Evolutionary conservation across 2,797 vertebrate genomes (phyloP).

Genomic region (Squalus acanthias): DNA sequence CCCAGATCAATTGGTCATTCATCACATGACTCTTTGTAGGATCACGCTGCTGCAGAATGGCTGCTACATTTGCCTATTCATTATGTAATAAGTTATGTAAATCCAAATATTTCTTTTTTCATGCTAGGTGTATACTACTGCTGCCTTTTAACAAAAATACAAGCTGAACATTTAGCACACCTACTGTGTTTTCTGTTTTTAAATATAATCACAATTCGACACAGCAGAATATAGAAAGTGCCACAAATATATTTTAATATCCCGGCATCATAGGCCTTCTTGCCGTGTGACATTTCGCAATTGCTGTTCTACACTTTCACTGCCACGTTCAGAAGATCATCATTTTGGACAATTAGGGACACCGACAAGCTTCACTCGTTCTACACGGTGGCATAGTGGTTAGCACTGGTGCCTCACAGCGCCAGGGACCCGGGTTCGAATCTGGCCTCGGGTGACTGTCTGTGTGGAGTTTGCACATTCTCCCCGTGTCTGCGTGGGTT

Average conservation of each 20-base stretch:
- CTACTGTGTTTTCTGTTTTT: neutral
- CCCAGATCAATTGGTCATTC: neutral
- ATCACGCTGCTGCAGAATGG: neutral
- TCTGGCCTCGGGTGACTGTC: no score
- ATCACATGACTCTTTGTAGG: neutral
- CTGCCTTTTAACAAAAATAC: neutral
- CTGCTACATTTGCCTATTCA: neutral
- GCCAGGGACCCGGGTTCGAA: no score
- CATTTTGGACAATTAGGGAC: neutral
- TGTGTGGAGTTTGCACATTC: no score
- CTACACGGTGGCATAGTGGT: no score
- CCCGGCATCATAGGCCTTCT: neutral
- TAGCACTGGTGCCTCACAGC: no score
- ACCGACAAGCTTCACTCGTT: neutral
- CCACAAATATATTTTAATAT: neutral
- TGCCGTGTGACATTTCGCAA: neutral
- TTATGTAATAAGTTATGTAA: neutral
- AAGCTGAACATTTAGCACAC: neutral
- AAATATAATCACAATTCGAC: neutral
- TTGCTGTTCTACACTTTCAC: neutral
- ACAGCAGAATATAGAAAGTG: neutral
- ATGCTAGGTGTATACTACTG: neutral
- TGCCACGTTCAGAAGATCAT: neutral
- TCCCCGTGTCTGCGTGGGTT: no score
- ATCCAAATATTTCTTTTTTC: neutral